phyloP scores from a whole-genome alignment of 2,113 vertebrate genomes.

The Recurvirostra avosetta region DNA sequence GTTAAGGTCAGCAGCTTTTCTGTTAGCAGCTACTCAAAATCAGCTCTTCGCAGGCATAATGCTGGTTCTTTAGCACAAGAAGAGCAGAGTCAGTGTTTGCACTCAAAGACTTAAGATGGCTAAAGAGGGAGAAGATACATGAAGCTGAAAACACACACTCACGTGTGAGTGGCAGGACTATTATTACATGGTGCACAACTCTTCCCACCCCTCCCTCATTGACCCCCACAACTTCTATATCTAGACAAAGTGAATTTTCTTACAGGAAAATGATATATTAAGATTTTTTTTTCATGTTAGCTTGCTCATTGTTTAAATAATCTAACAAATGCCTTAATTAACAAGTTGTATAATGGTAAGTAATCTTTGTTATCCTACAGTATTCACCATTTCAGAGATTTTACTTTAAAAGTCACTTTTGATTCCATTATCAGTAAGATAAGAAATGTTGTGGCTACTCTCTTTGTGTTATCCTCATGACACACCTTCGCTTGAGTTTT shows the following conservation, averaged over 20 bases:
- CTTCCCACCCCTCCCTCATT: not conserved
- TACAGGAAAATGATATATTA: not conserved
- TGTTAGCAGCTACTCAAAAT: not conserved
- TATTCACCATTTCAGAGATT: not conserved
- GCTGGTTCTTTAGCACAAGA: not conserved
- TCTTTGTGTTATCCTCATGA: not conserved
- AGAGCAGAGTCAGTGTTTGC: not conserved
- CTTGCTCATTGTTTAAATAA: not conserved
- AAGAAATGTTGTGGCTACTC: not conserved
- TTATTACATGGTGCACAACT: not conserved
- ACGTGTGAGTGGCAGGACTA: not conserved
- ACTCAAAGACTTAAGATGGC: not conserved
- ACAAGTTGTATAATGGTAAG: not conserved
- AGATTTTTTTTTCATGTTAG: not conserved
- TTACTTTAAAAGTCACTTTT: not conserved
- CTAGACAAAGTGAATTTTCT: not conserved
- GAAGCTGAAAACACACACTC: not conserved
- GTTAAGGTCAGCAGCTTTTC: not conserved
- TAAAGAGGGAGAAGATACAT: not conserved
- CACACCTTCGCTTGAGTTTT: not conserved
- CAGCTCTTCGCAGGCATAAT: not conserved
- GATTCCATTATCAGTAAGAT: not conserved
- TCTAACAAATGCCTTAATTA: not conserved
- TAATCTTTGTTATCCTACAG: not conserved
- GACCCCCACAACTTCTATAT: not conserved